Conservation (phyloP, 1,140 invertebrate species). For the Drosophila kurseongensis region DNA sequence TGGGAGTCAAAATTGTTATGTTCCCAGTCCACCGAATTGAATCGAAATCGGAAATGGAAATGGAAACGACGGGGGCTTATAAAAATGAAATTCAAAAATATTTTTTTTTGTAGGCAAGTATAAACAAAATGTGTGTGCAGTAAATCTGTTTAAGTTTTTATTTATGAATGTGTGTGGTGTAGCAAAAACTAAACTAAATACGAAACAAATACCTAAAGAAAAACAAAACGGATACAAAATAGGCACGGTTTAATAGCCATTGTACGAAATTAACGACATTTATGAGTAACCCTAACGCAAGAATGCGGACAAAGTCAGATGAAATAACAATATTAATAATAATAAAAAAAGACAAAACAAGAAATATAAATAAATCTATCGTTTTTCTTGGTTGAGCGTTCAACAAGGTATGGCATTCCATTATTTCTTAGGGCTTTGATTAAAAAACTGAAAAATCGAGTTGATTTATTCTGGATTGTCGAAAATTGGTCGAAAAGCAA, state of each 20-base stretch:
- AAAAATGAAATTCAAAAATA: conserved; percentile 41
- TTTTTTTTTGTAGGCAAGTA: conserved; percentile 67
- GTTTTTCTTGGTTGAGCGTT: conserved; percentile 1
- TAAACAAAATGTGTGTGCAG: conserved; percentile 72
- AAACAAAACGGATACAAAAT: conserved; percentile 25
- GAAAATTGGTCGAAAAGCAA: neutral
- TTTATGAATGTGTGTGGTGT: conserved; percentile 75
- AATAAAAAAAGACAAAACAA: conserved; percentile 30
- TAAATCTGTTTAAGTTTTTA: conserved; percentile 82
- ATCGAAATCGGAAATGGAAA: conserved; percentile 2
- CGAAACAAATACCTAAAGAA: conserved; percentile 41
- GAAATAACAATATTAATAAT: conserved; percentile 51
- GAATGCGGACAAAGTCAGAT: conserved; percentile 49
- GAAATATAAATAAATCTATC: conserved; percentile 15
- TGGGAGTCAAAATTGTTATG: neutral
- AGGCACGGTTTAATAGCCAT: conserved; percentile 47
- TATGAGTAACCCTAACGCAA: conserved; percentile 48
- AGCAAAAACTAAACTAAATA: conserved; percentile 56
- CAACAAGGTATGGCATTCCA: too few species aligned
- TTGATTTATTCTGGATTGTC: neutral
- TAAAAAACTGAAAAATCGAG: too few species aligned
- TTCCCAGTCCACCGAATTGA: neutral
- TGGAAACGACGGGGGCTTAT: neutral
- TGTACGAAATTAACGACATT: conserved; percentile 49
- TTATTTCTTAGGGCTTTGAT: too few species aligned